Evolutionary conservation across 2,797 vertebrate species (phyloP), one percentile per base, ranked within the genome.

Genomic region (Schizopygopsis malacanthus): DNA sequence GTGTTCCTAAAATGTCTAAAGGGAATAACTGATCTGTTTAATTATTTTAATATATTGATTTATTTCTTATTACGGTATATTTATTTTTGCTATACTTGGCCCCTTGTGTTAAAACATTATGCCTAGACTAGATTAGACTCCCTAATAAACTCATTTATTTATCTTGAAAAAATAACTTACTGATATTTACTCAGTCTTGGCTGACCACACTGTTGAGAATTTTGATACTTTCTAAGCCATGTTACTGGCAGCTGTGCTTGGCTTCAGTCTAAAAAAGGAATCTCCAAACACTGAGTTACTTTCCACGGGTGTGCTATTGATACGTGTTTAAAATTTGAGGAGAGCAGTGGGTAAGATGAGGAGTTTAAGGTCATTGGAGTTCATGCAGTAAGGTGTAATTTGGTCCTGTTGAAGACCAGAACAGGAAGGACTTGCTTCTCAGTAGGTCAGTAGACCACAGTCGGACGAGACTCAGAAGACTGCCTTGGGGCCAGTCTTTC

Each of bases 351-450:
- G 22, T 84, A 77, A 78, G 61, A 28, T 47, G 37, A 69, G 20
- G 67, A 72, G 56, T 83, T 59, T 54, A 52, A 61, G 50, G 61
- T 80, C 61, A 50, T 47, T 39, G 28, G 82, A 47, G 52, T 73
- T 50, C 73, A 22, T 28, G n/a, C 54, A 72, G 65, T 79, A 25
- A 47, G 72, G 54, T 86, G 77, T 90, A 89, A 91, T 87, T 90
- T 87, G 84, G 82, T 88, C 88, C 56, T 85, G 25, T 56, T 82
- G 52, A 87, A 86, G 73, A 52, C 69, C 75, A 81, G 72, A 13
- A 59, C 89, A 90, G 90, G 87, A 90, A 91, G 90, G 87, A 91
- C 85, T 85, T 81, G 61, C 83, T 90, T 82, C 83, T 89, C 86
- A 88, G 83, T 84, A 81, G 87, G 83, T 91, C 87, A 88, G 82